Percentiles rank a stretch among this genome's conserved stretches.
These are phyloP conservation scores for Apolygus lucorum DNA, from an alignment of 1,140 invertebrate species.

Conservation along the genomic window DNA sequence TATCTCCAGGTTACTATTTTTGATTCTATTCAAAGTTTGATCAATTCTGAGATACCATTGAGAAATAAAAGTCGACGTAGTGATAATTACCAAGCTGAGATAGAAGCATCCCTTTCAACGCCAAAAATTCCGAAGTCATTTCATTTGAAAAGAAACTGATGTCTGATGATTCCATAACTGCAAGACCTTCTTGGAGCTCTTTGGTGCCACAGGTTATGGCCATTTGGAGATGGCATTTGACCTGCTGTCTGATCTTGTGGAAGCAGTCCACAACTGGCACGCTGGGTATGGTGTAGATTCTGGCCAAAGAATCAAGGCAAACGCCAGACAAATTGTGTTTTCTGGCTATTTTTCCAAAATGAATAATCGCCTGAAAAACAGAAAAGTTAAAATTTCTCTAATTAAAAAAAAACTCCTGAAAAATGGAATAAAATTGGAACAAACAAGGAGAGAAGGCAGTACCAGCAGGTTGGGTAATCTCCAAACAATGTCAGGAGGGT, in stretches of 20 bases:
- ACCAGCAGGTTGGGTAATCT: no score
- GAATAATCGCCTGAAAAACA: conserved; percentile 78
- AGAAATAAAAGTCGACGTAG: no score
- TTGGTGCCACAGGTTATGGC: conserved; percentile 69
- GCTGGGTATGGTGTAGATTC: conserved; percentile 91
- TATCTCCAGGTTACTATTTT: no score
- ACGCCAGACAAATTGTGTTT: conserved; percentile 89
- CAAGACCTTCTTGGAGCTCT: conserved; percentile 83
- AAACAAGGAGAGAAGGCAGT: no score
- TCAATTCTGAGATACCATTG: no score
- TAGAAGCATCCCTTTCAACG: conserved; percentile 81
- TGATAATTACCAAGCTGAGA: conserved; percentile 59
- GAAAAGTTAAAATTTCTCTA: no score
- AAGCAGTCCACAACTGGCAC: conserved; percentile 95
- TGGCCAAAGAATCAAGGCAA: conserved; percentile 80
- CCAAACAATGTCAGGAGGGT: no score
- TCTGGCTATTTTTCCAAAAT: conserved; percentile 92
- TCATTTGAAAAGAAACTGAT: conserved; percentile 92
- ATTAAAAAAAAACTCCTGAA: no score
- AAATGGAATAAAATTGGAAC: no score
- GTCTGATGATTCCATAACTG: conserved; percentile 93
- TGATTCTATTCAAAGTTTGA: no score
- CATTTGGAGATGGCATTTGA: conserved; percentile 95
- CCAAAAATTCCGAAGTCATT: conserved; percentile 95
- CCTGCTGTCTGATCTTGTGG: conserved; percentile 89